These are phyloP conservation scores for Drosophila truncata DNA, from an alignment of 1,140 invertebrate genomes.

Conservation along the genomic window DNA sequence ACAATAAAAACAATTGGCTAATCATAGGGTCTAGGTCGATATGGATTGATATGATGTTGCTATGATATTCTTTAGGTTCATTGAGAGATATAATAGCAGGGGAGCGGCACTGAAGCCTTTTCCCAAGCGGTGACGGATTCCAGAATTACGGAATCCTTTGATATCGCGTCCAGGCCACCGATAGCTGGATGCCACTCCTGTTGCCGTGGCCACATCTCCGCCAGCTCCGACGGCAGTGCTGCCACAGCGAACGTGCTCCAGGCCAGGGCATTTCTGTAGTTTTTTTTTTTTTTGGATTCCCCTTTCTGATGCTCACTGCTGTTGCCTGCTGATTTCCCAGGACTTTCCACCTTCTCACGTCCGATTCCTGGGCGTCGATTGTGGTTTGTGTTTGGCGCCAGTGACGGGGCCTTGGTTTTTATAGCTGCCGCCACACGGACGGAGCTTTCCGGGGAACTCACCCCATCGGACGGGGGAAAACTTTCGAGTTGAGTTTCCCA, in stretches of 20 bases:
- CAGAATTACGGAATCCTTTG: conserved; percentile 53
- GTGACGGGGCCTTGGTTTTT: conserved; percentile 56
- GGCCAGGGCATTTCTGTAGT: conserved; percentile 54
- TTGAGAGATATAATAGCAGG: conserved; percentile 45
- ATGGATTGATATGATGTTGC: conserved; percentile 83
- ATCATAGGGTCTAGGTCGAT: conserved; percentile 64
- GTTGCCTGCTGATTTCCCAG: background rate
- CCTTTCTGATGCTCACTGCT: conserved; percentile 7
- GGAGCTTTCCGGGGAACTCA: conserved; percentile 51
- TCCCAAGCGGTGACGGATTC: conserved; percentile 5
- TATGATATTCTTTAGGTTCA: conserved; percentile 83
- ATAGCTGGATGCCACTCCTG: conserved; percentile 33
- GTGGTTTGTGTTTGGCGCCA: conserved; percentile 80
- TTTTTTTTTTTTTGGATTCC: background rate
- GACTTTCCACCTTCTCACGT: conserved; percentile 22
- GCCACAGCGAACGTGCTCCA: conserved; percentile 65
- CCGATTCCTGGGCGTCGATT: conserved; percentile 44
- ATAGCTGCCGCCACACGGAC: conserved; percentile 64
- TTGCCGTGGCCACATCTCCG: conserved; percentile 10
- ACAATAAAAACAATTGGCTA: conserved; percentile 49
- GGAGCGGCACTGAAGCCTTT: conserved; percentile 2
- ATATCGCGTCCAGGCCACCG: conserved; percentile 63
- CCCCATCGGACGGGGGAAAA: conserved; percentile 19
- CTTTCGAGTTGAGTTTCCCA: conserved; percentile 68
- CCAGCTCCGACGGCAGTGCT: conserved; percentile 68